Base-by-base conservation (phyloP, 2,113 vertebrate species). In the Neodon shergylaensis region DNA sequence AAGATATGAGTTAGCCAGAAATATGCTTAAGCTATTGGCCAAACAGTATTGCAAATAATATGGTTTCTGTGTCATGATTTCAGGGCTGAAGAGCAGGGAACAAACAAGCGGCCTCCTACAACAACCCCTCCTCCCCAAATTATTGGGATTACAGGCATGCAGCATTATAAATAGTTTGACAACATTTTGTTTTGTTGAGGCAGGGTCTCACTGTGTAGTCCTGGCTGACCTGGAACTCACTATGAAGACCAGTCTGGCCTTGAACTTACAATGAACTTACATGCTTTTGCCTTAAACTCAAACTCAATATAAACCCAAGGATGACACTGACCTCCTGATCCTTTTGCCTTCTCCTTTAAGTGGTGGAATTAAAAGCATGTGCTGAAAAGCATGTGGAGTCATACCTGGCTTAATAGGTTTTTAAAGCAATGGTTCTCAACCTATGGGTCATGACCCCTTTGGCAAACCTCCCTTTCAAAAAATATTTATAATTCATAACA, bases 391-490 rank as follows among this genome's bases (percentile, higher is more conserved):
- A 26, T 17, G n/a, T 26, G 22, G 22, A 4, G 54, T 13, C 24
- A 39, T 82, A 28, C 19, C 36, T 82, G 78, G 12, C 76, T 39
- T 68, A 61, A 47, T 10, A 73, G 31, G 2, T 92, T 92, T 94
- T 92, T 79, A 93, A 95, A 63, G n/a, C 19, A 79, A 82, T 78
- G 28, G 78, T 79, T 90, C 52, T 58, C 22, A 82, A 82, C 52
- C 21, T 81, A 11, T 54, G 52, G 36, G 21, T 81, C 28, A 31
- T 13, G 19, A 82, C 21, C 21, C 79, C 52, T 22, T 58, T 58
- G 36, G 33, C 36, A 82, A 82, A 39, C 5, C 10, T 58, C 12
- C 58, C 39, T 26, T n/a, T 82, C 52, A 22, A n/a, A 82, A 58
- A 58, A 66, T 58, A 61, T 39, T 58, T 82, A 58, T 39, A 22